Evolutionary conservation across 2,888 invertebrate genomes (phyloP).

Genomic region (Amblyjoppa fuscipennis): DNA sequence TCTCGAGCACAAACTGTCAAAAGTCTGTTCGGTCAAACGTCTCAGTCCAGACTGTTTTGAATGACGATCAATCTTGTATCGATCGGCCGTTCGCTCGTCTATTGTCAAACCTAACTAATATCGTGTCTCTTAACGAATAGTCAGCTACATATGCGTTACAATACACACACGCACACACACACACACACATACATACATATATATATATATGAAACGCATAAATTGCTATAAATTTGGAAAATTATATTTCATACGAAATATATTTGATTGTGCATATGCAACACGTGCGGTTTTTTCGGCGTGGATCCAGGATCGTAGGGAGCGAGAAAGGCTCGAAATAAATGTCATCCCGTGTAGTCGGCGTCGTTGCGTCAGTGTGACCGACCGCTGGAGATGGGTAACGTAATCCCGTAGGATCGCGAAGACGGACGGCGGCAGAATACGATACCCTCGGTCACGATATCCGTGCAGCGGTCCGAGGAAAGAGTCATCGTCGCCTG

Average conservation of each 20-base stretch:
- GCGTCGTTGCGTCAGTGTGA: conserved; percentile 36
- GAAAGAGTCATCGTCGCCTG: conserved; percentile 64
- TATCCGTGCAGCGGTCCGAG: conserved; percentile 56
- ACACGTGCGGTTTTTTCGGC: background rate
- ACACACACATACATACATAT: no score
- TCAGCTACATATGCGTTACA: no score
- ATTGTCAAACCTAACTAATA: no score
- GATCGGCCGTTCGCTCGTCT: no score
- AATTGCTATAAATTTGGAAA: no score
- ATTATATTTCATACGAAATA: background rate
- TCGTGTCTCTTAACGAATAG: no score
- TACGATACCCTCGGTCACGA: conserved; percentile 75
- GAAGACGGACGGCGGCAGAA: conserved; percentile 80
- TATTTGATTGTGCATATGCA: background rate
- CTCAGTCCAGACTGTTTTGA: no score
- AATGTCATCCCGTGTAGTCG: conserved; percentile 75
- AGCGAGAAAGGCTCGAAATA: conserved; percentile 76
- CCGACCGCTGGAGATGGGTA: conserved; percentile 69
- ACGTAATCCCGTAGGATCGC: conserved; percentile 79
- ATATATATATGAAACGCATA: background rate
- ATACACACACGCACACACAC: no score
- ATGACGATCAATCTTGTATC: no score
- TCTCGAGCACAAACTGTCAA: no score
- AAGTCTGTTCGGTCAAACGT: no score
- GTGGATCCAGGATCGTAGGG: background rate